phyloP scores from a whole-genome alignment of 2,113 vertebrate genomes.

The Sturnus vulgaris region DNA sequence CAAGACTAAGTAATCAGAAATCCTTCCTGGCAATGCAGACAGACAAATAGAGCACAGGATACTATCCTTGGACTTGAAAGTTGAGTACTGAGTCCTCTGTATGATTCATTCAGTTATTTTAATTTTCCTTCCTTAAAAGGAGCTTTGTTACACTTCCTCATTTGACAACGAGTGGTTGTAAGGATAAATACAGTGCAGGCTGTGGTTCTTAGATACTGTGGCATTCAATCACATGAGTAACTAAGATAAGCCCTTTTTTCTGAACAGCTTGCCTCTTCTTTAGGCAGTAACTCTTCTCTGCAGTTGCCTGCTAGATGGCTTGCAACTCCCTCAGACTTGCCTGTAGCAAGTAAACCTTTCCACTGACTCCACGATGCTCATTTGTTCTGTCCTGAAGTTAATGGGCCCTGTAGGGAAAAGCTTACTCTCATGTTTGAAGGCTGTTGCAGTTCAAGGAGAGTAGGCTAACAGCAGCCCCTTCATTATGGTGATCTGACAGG shows the following conservation, averaged over 20 bases:
- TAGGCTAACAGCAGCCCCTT: background rate
- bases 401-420: background rate
- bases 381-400: background rate
- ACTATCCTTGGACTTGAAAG: background rate
- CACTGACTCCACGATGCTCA: rapidly evolving
- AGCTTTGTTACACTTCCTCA: conserved; percentile 27
- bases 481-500: background rate
- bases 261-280: conserved; percentile 25
- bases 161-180: conserved; percentile 23
- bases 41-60: background rate
- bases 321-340: background rate
- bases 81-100: background rate
- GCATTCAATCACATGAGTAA: conserved; percentile 11
- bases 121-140: conserved; percentile 49
- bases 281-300: background rate
- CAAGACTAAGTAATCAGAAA: background rate
- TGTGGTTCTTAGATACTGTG: conserved; percentile 2
- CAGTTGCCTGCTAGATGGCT: background rate
- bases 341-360: background rate
- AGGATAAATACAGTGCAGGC: conserved; percentile 11
- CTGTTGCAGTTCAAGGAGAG: background rate
- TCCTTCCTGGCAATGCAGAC: background rate
- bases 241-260: conserved; percentile 26
- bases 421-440: background rate
- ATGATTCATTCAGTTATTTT: conserved; percentile 59